Base-by-base conservation (phyloP, 1,140 invertebrate genomes). In the Aphelinus certus region DNA sequence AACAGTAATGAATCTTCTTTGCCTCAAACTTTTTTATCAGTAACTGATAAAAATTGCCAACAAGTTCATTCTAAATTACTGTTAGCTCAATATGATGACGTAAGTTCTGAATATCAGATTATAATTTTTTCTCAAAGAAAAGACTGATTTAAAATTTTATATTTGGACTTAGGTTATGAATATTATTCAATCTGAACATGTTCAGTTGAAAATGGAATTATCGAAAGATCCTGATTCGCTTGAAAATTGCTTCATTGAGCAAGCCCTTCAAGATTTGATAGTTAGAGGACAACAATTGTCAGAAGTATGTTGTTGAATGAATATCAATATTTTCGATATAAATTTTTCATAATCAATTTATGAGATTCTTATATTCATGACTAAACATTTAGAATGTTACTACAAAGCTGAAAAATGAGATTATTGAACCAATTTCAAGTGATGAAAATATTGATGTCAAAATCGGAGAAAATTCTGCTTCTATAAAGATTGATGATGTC, bases 231-330 rank as follows among this genome's bases (percentile, higher is more conserved):
- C 92, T 73, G 91, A 94, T 78, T 92, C 91, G 76, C 93, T 95
- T 2, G 96, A 97, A 88, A 90, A 92, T 79, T 92, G 93, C 80
- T 98, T 96, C 82, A 92, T 97, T 76, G 91, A 97, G 81, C 90
- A 95, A 85, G 96, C 96, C 51, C 86, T 95, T 42, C 80, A 89
- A 46, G 89, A 92, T 81, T 86, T 95, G 6, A 85, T 88, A 71
- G 84, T 87, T 79, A 83, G 90, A 78, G 81, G 87, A 74, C 49
- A 82, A 1, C 60, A 80, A 63, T 51, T 86, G 58, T 68, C 81
- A 7, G 43, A 75, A 43, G 72, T 75, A 76, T 2, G 42, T 10
- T 47, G 51, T 60, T 57, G 3, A 7, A 26, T 26, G 26, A 73
- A 53, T 67, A 7, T 60, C 5, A 61, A 26, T 10, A 26, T 66